phyloP scores from a whole-genome alignment of 2,888 invertebrate species.

The Dusona sp. region DNA sequence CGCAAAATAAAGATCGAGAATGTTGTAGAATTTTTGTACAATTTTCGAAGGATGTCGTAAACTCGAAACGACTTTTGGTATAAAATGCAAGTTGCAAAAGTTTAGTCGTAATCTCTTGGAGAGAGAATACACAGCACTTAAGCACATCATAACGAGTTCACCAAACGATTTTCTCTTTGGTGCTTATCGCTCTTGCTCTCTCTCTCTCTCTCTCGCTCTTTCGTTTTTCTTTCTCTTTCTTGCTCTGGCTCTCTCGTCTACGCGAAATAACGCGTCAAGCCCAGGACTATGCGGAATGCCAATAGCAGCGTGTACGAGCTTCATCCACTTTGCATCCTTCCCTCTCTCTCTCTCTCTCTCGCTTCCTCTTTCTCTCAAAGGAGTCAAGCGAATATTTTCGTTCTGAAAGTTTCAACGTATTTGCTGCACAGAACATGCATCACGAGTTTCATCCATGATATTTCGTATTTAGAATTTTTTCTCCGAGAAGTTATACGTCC shows the following conservation, averaged over 20 bases:
- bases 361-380: constrained; percentile 33
- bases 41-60: constrained; percentile 11
- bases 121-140: constrained; percentile 47
- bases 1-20: neutral
- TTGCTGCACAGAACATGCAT: constrained; percentile 16
- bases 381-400: constrained; percentile 52
- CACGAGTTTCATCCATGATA: constrained; percentile 19
- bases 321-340: constrained; percentile 52
- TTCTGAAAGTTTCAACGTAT: constrained; percentile 44
- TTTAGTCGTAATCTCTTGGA: constrained; percentile 18
- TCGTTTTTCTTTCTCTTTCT: neutral
- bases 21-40: neutral
- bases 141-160: constrained; percentile 53
- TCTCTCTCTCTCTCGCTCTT: constrained; percentile 9
- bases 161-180: constrained; percentile 56
- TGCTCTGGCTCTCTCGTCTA: constrained; percentile 16
- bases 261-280: constrained; percentile 64
- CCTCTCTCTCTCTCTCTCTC: constrained; percentile 22
- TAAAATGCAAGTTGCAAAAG: constrained; percentile 42
- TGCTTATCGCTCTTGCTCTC: constrained; percentile 49
- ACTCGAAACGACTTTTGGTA: constrained; percentile 11
- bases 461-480: constrained; percentile 40
- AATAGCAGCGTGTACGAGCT: constrained; percentile 60
- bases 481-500: neutral
- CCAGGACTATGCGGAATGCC: constrained; percentile 62